Evolutionary conservation across 2,113 vertebrate genomes (phyloP).

Genomic region (Bungarus multicinctus): DNA sequence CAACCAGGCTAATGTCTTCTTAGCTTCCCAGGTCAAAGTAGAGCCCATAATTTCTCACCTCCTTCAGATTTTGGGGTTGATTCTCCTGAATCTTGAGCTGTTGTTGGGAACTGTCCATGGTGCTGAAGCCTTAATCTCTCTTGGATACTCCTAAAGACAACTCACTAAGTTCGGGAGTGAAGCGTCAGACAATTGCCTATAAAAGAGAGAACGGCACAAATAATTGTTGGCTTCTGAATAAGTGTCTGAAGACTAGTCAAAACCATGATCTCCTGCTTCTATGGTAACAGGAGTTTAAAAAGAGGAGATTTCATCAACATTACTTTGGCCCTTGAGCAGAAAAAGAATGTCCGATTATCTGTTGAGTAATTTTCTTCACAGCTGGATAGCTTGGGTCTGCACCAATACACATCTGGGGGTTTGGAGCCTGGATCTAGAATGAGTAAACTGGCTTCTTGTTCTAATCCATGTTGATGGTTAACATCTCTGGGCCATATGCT

Average conservation of each 20-base stretch:
- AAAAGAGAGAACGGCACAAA: neutral
- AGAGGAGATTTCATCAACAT: neutral
- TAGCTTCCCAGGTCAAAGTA: neutral
- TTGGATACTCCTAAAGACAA: neutral
- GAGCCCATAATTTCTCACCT: neutral
- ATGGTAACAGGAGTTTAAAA: neutral
- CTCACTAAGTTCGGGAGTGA: neutral
- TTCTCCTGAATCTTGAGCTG: neutral
- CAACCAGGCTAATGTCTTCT: neutral
- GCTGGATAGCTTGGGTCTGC: neutral
- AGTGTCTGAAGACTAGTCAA: neutral
- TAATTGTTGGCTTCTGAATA: neutral
- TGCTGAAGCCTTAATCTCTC: neutral
- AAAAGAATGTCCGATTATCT: neutral
- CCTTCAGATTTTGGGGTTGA: neutral
- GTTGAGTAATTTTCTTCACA: neutral
- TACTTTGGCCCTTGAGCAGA: neutral
- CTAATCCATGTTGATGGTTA: neutral
- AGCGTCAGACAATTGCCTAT: neutral
- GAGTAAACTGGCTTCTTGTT: neutral
- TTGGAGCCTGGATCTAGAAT: neutral
- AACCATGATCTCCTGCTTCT: neutral
- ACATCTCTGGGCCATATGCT: neutral
- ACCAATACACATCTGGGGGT: neutral
- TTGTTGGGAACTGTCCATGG: neutral